phyloP scores from a whole-genome alignment of 2,888 invertebrate species.

The Polydrusus cervinus region DNA sequence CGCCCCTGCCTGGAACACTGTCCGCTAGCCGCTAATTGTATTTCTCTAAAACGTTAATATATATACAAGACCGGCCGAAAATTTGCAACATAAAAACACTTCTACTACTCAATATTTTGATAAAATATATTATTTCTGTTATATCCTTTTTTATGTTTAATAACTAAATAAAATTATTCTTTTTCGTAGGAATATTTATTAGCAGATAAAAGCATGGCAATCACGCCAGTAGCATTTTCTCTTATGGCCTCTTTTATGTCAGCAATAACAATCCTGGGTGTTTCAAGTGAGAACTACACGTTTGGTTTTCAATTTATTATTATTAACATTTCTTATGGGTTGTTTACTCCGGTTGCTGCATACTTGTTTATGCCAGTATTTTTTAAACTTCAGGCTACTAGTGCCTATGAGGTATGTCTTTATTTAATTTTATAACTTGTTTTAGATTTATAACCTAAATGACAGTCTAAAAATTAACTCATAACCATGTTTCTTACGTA shows the following conservation, averaged over 20 bases:
- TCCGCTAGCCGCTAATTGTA: no score
- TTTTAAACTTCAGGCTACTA: conserved; percentile 87
- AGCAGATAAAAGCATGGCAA: conserved; percentile 87
- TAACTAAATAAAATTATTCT: no score
- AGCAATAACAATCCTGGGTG: conserved; percentile 90
- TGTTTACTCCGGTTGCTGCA: conserved; percentile 86
- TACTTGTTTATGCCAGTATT: conserved; percentile 89
- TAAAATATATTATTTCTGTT: no score
- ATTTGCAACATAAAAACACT: no score
- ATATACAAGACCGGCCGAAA: no score
- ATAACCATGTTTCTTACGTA: no score
- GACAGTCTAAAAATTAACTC: no score
- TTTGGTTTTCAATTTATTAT: conserved; percentile 87
- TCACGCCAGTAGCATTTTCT: conserved; percentile 88
- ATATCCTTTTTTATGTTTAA: no score
- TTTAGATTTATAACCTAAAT: no score
- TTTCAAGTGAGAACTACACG: conserved; percentile 90
- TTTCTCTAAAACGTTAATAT: no score
- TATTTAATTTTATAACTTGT: background rate
- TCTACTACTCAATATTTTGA: no score
- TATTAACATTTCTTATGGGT: conserved; percentile 83
- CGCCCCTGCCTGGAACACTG: no score
- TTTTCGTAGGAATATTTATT: conserved; percentile 84
- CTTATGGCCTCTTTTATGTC: conserved; percentile 97
- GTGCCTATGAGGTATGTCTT: conserved; percentile 85